Evolutionary conservation across 2,888 invertebrate species (phyloP).

Genomic region (Mimumesa dahlbomi): DNA sequence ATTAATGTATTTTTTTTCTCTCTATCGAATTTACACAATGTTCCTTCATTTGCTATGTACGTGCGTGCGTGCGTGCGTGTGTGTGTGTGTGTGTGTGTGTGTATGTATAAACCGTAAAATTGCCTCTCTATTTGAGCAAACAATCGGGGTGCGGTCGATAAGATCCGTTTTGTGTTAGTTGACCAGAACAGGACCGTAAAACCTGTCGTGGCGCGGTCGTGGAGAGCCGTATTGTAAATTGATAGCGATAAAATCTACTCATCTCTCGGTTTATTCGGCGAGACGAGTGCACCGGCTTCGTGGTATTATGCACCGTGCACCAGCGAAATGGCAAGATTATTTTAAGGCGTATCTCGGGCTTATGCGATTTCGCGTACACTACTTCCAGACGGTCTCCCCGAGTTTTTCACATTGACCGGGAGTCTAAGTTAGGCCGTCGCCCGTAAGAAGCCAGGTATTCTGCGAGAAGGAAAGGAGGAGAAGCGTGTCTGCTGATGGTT

Average conservation of each 20-base stretch:
- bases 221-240: constrained; percentile 59
- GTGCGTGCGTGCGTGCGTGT: too few relatives aligned
- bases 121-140: constrained; percentile 54
- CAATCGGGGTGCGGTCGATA: constrained; percentile 58
- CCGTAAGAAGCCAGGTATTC: constrained; percentile 19
- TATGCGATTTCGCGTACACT: constrained; percentile 51
- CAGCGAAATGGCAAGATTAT: constrained; percentile 64
- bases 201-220: constrained; percentile 39
- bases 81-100: too few relatives aligned
- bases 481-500: constrained; percentile 70
- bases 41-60: too few relatives aligned
- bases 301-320: constrained; percentile 43
- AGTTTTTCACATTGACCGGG: constrained; percentile 29
- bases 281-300: constrained; percentile 16
- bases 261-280: constrained; percentile 57
- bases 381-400: constrained; percentile 5
- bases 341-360: constrained; percentile 59
- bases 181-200: constrained; percentile 54
- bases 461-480: constrained; percentile 23
- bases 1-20: too few relatives aligned
- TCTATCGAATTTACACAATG: too few relatives aligned
- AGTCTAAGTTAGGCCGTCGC: constrained; percentile 33
- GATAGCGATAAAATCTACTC: constrained; percentile 65
- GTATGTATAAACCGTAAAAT: constrained; percentile 50
- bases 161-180: constrained; percentile 57